A percentile compares a stretch with the other conserved stretches of the same genome.
Evolutionary conservation across 2,888 invertebrate species (phyloP).

Genomic region (Agapetus fuscipes): DNA sequence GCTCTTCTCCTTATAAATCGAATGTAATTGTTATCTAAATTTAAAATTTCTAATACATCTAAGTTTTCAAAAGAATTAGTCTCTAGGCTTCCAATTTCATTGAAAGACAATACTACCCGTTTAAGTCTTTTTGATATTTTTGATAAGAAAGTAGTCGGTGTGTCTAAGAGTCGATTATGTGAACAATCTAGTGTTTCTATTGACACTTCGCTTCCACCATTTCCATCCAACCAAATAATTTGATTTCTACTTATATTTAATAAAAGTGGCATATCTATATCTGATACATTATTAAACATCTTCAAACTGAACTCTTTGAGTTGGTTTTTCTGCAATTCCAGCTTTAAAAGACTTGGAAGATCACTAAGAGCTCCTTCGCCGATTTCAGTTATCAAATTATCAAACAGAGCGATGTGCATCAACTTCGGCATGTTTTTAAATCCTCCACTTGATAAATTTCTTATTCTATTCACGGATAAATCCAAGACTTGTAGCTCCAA

Average conservation of each 20-base stretch:
- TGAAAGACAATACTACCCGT: conserved; percentile 63
- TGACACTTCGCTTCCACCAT: conserved; percentile 42
- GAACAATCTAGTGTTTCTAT: conserved; percentile 63
- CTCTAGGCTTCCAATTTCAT: conserved; percentile 59
- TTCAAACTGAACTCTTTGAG: conserved; percentile 58
- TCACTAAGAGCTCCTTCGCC: conserved; percentile 65
- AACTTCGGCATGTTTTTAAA: conserved; percentile 72
- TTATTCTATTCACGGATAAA: conserved; percentile 69
- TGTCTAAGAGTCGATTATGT: conserved; percentile 54
- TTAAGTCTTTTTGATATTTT: conserved; percentile 54
- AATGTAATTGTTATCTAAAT: conserved; percentile 65
- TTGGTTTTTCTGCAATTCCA: conserved; percentile 75
- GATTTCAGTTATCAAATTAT: conserved; percentile 68
- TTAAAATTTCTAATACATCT: conserved; percentile 60
- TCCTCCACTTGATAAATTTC: conserved; percentile 56
- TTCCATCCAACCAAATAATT: conserved; percentile 38
- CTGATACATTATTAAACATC: conserved; percentile 59
- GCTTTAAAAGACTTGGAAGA: conserved; percentile 62
- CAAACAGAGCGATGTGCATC: conserved; percentile 71
- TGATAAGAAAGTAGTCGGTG: conserved; percentile 56
- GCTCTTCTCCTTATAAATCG: conserved; percentile 62
- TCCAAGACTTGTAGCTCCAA: conserved; percentile 67
- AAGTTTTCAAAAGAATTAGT: conserved; percentile 67
- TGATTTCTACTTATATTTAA: conserved; percentile 70
- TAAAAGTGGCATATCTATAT: conserved; percentile 53